Percentiles rank a stretch among this genome's conserved stretches.
These are phyloP conservation scores for Capitella teleta DNA, from an alignment of 1,140 invertebrate species.

Conservation along the genomic window DNA sequence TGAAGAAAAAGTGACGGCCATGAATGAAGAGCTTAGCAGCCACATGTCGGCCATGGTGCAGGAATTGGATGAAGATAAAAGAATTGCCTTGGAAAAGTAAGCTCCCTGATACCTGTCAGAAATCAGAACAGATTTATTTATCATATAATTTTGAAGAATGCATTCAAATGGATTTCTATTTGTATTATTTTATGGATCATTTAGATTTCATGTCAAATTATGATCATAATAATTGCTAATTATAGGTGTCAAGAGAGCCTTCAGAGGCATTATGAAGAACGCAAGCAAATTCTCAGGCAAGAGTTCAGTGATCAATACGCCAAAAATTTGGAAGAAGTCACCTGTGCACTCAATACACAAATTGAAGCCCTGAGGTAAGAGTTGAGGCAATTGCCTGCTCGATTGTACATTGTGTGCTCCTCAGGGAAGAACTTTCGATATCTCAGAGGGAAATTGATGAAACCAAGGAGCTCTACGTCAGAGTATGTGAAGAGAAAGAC, in stretches of 20 bases:
- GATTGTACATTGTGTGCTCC: neutral
- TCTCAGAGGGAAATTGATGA: conserved; percentile 23
- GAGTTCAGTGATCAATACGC: neutral
- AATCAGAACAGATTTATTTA: neutral
- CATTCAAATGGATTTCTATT: neutral
- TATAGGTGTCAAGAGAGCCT: neutral
- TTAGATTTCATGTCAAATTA: neutral
- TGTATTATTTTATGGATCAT: neutral
- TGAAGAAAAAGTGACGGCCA: conserved; percentile 27
- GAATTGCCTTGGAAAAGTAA: conserved; percentile 25
- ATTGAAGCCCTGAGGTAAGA: too few species aligned
- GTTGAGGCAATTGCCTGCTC: neutral
- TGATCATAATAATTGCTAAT: neutral
- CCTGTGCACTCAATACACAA: too few species aligned
- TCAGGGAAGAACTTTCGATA: conserved; percentile 14
- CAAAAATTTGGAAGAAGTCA: too few species aligned
- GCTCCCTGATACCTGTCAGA: neutral
- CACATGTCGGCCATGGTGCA: conserved; percentile 31
- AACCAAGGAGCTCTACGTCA: conserved; percentile 32
- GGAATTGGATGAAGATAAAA: conserved; percentile 29
- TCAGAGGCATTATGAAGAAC: neutral
- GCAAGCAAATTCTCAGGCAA: neutral
- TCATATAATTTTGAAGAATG: neutral
- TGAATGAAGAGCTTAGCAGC: conserved; percentile 26
- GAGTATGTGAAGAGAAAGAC: conserved; percentile 24